A percentile compares a stretch with the other conserved stretches of the same genome.
Evolutionary conservation across 2,797 vertebrate genomes (phyloP).

Genomic region (Eleutherodactylus coqui): DNA sequence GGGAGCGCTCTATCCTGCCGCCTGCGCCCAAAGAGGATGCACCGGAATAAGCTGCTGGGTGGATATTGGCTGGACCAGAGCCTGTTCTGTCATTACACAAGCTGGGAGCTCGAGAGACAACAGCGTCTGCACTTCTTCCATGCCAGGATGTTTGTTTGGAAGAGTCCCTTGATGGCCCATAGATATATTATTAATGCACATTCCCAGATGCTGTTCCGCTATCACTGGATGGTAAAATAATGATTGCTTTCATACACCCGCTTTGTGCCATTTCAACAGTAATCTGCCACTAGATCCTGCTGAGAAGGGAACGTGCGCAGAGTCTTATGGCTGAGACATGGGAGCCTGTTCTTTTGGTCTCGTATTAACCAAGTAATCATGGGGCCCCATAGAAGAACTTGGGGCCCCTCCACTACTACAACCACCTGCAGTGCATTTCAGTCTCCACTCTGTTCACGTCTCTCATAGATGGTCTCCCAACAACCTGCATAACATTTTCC

Average conservation of each 20-base stretch:
- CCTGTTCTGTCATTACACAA: conserved; percentile 45
- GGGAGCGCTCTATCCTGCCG: conserved; percentile 28
- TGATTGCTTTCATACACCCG: conserved; percentile 27
- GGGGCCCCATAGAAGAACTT: background rate
- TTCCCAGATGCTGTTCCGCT: conserved; percentile 60
- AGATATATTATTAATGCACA: conserved; percentile 65
- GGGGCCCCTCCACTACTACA: background rate
- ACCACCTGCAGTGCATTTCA: background rate
- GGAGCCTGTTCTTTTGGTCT: background rate
- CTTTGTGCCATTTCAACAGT: conserved; percentile 11
- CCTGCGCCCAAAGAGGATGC: conserved; percentile 19
- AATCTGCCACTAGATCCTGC: background rate
- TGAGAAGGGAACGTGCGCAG: background rate
- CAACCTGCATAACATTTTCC: background rate
- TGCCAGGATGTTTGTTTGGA: conserved; percentile 49
- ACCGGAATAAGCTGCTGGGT: conserved; percentile 43
- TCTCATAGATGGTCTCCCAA: background rate
- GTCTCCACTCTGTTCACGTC: background rate
- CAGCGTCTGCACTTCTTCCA: conserved; percentile 57
- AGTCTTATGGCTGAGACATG: background rate
- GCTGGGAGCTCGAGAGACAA: conserved; percentile 60
- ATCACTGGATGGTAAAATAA: background rate
- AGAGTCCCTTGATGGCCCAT: conserved; percentile 62
- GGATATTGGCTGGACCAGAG: conserved; percentile 50
- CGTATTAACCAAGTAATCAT: background rate